Evolutionary conservation across 2,888 invertebrate species (phyloP).

Genomic region (Melanostoma scalare): DNA sequence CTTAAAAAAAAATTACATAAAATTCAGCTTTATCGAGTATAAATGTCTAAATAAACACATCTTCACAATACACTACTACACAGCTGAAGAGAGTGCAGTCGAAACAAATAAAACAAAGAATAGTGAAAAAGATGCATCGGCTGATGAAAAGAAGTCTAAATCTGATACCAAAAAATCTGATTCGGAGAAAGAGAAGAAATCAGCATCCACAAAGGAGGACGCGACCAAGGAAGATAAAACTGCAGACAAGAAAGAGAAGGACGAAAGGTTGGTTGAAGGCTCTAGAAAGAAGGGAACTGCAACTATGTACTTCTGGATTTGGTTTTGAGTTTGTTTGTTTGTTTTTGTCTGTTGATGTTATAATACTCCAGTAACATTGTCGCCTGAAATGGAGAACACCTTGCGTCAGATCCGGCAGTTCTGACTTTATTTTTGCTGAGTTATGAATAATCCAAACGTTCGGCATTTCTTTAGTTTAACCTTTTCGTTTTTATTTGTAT

Average conservation of each 20-base stretch:
- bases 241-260: constrained; percentile 84
- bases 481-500: too few species aligned
- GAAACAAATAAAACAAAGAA: constrained; percentile 66
- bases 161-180: constrained; percentile 59
- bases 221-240: constrained; percentile 81
- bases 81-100: constrained; percentile 60
- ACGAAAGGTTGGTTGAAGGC: constrained; percentile 83
- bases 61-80: constrained; percentile 55
- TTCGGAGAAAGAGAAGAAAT: constrained; percentile 76
- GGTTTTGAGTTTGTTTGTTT: constrained; percentile 17
- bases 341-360: neutral
- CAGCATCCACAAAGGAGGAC: constrained; percentile 75
- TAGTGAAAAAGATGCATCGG: constrained; percentile 64
- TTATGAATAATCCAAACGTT: too few species aligned
- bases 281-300: constrained; percentile 12
- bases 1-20: constrained; percentile 30
- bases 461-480: too few species aligned
- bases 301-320: neutral
- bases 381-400: too few species aligned
- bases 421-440: too few species aligned
- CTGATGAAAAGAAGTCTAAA: constrained; percentile 58
- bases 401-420: too few species aligned
- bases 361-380: too few species aligned
- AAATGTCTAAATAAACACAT: constrained; percentile 55
- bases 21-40: constrained; percentile 52